phyloP scores from a whole-genome alignment of 2,888 invertebrate genomes.

The Hydriomena furcata region DNA sequence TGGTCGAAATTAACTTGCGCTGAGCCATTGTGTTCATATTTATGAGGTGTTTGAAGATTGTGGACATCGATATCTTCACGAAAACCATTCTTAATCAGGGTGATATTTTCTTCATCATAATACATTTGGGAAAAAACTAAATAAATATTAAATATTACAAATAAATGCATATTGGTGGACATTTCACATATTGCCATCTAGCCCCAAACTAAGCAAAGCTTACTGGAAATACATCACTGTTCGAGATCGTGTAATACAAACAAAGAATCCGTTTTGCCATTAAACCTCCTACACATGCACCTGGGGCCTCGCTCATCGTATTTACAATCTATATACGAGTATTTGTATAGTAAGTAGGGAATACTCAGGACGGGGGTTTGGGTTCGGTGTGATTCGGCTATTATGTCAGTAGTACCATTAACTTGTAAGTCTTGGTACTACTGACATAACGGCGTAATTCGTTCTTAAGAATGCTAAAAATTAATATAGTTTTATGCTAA shows the following conservation, averaged over 20 bases:
- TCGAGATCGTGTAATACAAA: conserved; percentile 39
- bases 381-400: neutral
- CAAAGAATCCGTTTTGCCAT: conserved; percentile 38
- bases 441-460: too few species aligned
- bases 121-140: conserved; percentile 1
- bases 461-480: too few species aligned
- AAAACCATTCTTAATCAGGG: neutral
- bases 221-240: conserved; percentile 15
- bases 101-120: neutral
- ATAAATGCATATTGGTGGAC: too few species aligned
- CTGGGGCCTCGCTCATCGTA: conserved; percentile 26
- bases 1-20: conserved; percentile 25
- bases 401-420: too few species aligned
- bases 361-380: conserved; percentile 12
- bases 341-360: conserved; percentile 12
- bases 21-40: conserved; percentile 23
- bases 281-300: conserved; percentile 28
- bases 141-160: too few species aligned
- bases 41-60: conserved; percentile 29
- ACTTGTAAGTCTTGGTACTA: too few species aligned
- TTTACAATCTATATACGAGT: conserved; percentile 18
- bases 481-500: too few species aligned
- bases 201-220: too few species aligned
- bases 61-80: conserved; percentile 8
- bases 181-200: too few species aligned